Conservation (phyloP, 2,888 invertebrate genomes). For the Hypsopygia costalis region DNA sequence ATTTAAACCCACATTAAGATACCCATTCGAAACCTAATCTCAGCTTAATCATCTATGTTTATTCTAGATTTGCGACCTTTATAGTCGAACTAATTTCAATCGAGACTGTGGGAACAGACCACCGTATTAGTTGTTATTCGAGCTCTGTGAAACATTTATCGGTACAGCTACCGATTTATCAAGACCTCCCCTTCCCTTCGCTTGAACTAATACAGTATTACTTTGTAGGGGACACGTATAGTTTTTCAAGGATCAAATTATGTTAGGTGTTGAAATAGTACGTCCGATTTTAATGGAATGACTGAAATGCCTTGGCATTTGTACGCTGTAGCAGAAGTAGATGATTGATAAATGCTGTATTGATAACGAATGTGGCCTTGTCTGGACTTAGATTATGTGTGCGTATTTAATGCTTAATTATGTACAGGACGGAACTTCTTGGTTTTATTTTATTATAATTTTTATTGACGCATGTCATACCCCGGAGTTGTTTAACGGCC, state of each 20-base stretch:
- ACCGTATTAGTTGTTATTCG: constrained; percentile 11
- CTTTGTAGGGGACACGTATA: background rate
- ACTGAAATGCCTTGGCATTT: constrained; percentile 62
- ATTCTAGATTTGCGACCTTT: constrained; percentile 24
- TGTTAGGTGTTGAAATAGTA: constrained; percentile 31
- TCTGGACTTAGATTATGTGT: background rate
- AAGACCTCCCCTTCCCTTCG: constrained; percentile 4
- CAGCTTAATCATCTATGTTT: background rate
- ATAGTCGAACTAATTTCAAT: constrained; percentile 29
- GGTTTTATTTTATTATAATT: no score
- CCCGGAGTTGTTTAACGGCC: no score
- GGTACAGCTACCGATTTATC: constrained; percentile 8
- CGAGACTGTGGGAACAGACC: constrained; percentile 34
- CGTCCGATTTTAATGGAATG: constrained; percentile 43
- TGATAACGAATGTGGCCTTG: constrained; percentile 11
- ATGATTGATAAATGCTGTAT: constrained; percentile 43
- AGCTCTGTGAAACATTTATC: constrained; percentile 8
- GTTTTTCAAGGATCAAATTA: constrained; percentile 29
- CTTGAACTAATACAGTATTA: background rate
- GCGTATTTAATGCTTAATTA: background rate
- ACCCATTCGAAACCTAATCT: no score
- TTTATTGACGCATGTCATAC: no score
- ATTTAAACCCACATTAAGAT: no score
- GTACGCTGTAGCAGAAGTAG: constrained; percentile 23
- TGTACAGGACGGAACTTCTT: no score